Conservation (phyloP, 2,113 vertebrate genomes). For the Bungarus multicinctus region DNA sequence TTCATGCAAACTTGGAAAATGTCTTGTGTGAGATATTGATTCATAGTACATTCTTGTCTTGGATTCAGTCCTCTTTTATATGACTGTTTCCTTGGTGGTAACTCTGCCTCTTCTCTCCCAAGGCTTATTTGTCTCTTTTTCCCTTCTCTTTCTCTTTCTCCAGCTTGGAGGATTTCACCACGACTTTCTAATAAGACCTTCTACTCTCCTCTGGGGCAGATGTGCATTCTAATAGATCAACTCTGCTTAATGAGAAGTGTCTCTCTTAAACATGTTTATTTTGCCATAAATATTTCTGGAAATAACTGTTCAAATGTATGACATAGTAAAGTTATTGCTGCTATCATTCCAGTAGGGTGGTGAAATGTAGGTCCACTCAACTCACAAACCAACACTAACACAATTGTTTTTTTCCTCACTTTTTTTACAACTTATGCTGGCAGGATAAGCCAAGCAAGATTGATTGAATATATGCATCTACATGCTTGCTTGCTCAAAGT, state of each 20-base stretch:
- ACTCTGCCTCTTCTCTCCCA: background rate
- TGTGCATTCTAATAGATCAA: background rate
- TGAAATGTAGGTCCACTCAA: background rate
- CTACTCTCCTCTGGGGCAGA: background rate
- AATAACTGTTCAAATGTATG: background rate
- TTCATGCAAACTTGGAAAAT: background rate
- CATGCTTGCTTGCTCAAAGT: background rate
- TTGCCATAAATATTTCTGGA: background rate
- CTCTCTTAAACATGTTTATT: background rate
- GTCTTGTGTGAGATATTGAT: background rate
- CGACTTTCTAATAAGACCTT: background rate
- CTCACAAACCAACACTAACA: background rate
- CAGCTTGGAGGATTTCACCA: background rate
- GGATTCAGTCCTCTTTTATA: background rate
- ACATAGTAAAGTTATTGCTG: background rate
- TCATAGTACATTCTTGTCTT: background rate
- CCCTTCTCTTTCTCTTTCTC: background rate
- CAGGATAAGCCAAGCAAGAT: background rate
- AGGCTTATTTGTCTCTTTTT: background rate
- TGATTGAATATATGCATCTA: background rate
- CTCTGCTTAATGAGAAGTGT: background rate
- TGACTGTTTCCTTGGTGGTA: background rate
- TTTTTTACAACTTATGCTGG: background rate
- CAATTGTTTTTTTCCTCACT: background rate
- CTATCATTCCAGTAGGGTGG: background rate